Evolutionary conservation across 2,888 invertebrate genomes (phyloP).

Genomic region (Drosophila cyrtoloma): DNA sequence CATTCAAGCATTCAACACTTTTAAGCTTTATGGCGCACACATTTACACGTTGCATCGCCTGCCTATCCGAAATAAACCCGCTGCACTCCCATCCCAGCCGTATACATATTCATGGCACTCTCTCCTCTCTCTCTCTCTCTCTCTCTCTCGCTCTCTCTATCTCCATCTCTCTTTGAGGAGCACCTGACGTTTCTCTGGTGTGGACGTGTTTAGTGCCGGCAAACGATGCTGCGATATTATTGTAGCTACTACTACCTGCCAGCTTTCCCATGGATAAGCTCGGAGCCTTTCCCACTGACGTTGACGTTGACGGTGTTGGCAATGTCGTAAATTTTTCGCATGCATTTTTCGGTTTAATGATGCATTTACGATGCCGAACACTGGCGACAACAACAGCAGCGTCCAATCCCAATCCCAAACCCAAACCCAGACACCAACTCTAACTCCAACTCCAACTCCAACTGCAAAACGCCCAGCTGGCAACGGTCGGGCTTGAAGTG

Average conservation of each 20-base stretch:
- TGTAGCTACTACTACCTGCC: conserved; percentile 72
- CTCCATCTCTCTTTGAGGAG: not conserved
- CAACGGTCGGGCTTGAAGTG: conserved; percentile 24
- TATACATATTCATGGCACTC: conserved; percentile 26
- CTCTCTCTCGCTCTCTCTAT: not conserved
- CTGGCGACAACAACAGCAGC: conserved; percentile 61
- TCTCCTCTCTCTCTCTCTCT: not conserved
- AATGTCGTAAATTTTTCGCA: conserved; percentile 79
- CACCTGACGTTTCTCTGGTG: conserved; percentile 1
- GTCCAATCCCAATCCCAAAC: conserved; percentile 6
- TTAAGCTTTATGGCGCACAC: conserved; percentile 72
- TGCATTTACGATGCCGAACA: conserved; percentile 81
- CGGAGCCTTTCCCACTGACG: conserved; percentile 38
- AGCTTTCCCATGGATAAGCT: conserved; percentile 44
- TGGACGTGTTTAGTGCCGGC: conserved; percentile 70
- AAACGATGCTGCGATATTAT: conserved; percentile 66
- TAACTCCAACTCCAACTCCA: not conserved
- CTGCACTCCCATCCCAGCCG: not conserved
- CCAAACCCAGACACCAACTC: conserved; percentile 1
- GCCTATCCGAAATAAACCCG: conserved; percentile 52
- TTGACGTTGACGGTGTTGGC: conserved; percentile 60
- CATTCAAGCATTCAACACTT: conserved; percentile 71
- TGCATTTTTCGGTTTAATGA: conserved; percentile 83
- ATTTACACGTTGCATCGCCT: conserved; percentile 74
- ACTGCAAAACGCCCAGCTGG: not conserved